A percentile compares a stretch with the other conserved stretches of the same genome.
Conservation (phyloP, 1,140 invertebrate genomes). For the Temnothorax nylanderi region DNA sequence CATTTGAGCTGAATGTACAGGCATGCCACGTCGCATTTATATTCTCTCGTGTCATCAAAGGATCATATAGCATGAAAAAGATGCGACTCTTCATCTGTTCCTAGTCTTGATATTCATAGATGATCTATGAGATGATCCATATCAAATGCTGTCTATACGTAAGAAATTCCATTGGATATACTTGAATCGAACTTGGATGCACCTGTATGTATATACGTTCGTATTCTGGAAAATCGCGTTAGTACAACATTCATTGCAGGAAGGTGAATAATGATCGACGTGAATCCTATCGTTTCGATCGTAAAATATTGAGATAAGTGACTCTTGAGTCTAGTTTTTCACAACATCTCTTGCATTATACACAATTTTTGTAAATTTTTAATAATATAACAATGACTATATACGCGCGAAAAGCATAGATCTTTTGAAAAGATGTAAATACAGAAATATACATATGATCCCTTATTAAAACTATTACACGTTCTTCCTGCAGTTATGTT, state of each 20-base stretch:
- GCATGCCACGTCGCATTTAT: conserved; percentile 69
- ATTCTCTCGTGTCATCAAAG: conserved; percentile 60
- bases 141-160: neutral
- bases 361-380: conserved; percentile 15
- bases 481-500: neutral
- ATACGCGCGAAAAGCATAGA: neutral
- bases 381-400: conserved; percentile 4
- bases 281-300: neutral
- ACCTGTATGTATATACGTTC: conserved; percentile 31
- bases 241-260: conserved; percentile 31
- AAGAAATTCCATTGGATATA: conserved; percentile 20
- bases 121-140: neutral
- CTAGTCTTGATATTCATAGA: conserved; percentile 41
- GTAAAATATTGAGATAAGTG: conserved; percentile 16
- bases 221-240: conserved; percentile 21
- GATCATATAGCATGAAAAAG: conserved; percentile 69
- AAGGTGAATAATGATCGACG: neutral
- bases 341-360: neutral
- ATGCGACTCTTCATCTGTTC: conserved; percentile 48
- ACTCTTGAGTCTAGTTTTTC: neutral
- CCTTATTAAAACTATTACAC: conserved; percentile 22
- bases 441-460: neutral
- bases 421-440: conserved; percentile 40
- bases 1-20: conserved; percentile 66
- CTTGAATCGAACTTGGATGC: conserved; percentile 19